Conservation (phyloP, 2,797 vertebrate genomes). For the Taenioides sp. region DNA sequence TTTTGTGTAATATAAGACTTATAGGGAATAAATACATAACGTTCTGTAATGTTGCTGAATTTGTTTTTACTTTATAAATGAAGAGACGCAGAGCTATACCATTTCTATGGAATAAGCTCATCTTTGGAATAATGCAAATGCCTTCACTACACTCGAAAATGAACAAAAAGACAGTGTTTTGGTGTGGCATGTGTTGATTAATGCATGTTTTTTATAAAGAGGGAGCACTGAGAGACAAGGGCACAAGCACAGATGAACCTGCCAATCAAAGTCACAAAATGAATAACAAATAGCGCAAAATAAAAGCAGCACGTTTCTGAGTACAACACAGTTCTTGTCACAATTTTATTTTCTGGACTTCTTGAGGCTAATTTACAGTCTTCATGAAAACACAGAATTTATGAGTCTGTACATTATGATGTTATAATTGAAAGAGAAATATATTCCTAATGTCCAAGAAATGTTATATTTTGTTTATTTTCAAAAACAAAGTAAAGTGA, state of each 20-base stretch:
- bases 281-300: background rate
- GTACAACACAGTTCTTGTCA: background rate
- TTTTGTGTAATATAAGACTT: too few species aligned
- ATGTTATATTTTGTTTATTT: too few species aligned
- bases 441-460: constrained; percentile 6
- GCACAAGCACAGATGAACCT: constrained; percentile 5
- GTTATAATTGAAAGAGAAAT: background rate
- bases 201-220: constrained; percentile 4
- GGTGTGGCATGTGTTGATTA: background rate
- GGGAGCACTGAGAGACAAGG: background rate
- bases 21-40: too few species aligned
- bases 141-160: background rate
- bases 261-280: constrained; percentile 5
- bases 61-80: too few species aligned
- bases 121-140: background rate
- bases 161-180: background rate
- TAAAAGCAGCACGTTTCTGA: background rate
- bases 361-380: background rate
- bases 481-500: background rate
- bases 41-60: too few species aligned
- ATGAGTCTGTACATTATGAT: background rate
- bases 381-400: background rate
- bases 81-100: background rate
- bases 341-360: background rate
- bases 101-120: background rate